These are phyloP conservation scores for Anolis carolinensis DNA, from an alignment of 2,113 vertebrate genomes.

Conservation along the genomic window DNA sequence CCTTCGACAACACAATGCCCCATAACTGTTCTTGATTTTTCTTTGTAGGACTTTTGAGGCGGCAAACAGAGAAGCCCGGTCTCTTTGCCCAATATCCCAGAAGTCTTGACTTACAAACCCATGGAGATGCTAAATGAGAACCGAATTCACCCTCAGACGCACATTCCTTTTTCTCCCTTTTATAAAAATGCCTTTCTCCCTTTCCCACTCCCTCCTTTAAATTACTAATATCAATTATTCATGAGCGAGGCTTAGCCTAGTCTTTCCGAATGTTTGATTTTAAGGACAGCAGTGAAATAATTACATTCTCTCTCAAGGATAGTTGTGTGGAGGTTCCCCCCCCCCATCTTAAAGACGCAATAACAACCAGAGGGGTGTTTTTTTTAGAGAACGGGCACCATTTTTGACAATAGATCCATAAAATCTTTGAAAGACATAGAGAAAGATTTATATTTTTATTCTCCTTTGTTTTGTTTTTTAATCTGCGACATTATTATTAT, in stretches of 20 bases:
- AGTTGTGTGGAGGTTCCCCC: not conserved
- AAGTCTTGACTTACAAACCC: not conserved
- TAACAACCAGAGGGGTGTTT: no score
- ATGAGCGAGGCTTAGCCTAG: slow-evolving; percentile 23
- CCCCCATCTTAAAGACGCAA: no score
- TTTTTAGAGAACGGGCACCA: slow-evolving; percentile 8
- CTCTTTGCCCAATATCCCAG: no score
- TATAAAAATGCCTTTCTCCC: not conserved
- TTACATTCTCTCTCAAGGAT: not conserved
- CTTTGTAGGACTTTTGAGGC: not conserved
- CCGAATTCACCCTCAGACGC: not conserved
- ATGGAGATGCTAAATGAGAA: no score
- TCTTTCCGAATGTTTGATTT: slow-evolving; percentile 15
- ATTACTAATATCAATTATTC: slow-evolving; percentile 3
- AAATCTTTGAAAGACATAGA: not conserved
- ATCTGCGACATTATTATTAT: slow-evolving; percentile 21
- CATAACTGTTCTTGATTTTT: not conserved
- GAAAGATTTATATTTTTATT: not conserved
- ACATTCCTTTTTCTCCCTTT: no score
- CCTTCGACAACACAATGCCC: no score
- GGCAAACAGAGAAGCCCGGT: not conserved
- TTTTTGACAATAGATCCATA: not conserved
- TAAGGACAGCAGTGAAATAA: slow-evolving; percentile 9
- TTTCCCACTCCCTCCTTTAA: not conserved
- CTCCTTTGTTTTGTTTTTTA: accelerated